Evolutionary conservation across 2,888 invertebrate species (phyloP).

Genomic region (Cephalotes varians): DNA sequence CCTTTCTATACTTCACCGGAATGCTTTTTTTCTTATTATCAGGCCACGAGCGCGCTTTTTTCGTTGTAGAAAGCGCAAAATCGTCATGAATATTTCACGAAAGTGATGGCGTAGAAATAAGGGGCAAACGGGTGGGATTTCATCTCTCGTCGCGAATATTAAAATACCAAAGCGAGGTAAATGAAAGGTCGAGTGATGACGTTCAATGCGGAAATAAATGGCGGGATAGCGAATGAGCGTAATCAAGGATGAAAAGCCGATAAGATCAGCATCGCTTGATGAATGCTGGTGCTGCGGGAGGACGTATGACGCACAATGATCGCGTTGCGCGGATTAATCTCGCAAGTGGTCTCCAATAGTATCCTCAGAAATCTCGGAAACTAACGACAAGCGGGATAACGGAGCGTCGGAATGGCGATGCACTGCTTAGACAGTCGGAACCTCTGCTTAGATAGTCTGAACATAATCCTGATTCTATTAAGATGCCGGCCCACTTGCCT

Average conservation of each 20-base stretch:
- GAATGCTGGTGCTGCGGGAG: not conserved
- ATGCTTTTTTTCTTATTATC: slow-evolving; percentile 29
- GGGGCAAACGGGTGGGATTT: slow-evolving; percentile 62
- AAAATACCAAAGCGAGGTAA: slow-evolving; percentile 79
- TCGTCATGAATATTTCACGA: slow-evolving; percentile 80
- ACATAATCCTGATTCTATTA: slow-evolving; percentile 73
- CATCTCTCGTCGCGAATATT: slow-evolving; percentile 78
- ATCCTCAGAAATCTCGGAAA: slow-evolving; percentile 12
- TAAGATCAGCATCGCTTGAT: slow-evolving; percentile 16
- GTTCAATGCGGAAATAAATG: slow-evolving; percentile 51
- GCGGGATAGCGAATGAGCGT: slow-evolving; percentile 42
- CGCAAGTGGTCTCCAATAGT: not conserved
- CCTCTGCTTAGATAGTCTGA: slow-evolving; percentile 66
- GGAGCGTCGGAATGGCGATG: not conserved
- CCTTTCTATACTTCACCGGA: not conserved
- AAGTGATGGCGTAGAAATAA: slow-evolving; percentile 57
- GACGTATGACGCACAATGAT: slow-evolving; percentile 9
- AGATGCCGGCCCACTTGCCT: slow-evolving; percentile 62
- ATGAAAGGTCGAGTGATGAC: slow-evolving; percentile 66
- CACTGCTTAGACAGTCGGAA: slow-evolving; percentile 34
- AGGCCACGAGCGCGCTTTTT: slow-evolving; percentile 45
- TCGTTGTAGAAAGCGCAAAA: slow-evolving; percentile 57
- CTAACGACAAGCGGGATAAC: not conserved
- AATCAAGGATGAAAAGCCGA: slow-evolving; percentile 1
- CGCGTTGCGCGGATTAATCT: slow-evolving; percentile 27